Conservation (phyloP, 2,797 vertebrate species). For the Myotis pilosus region DNA sequence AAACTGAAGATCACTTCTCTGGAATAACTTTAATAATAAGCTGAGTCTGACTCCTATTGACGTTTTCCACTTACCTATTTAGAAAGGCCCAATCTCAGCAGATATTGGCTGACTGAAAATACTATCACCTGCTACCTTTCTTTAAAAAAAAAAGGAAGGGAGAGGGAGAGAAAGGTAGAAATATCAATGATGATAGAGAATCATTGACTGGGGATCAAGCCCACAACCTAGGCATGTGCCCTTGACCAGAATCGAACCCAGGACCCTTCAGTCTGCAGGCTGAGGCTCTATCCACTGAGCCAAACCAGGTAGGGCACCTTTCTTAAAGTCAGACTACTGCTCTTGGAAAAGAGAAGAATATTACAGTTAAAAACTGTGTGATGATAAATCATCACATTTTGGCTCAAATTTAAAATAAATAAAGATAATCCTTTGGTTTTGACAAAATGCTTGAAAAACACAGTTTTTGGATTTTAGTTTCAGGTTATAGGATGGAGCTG, state of each 20-base stretch:
- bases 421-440: neutral
- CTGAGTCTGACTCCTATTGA: neutral
- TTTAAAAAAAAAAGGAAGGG: neutral
- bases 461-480: neutral
- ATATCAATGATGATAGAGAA: too few species aligned
- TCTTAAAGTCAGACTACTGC: neutral
- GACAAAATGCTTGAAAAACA: slow-evolving; percentile 24
- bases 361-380: neutral
- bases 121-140: neutral
- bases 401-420: slow-evolving; percentile 42
- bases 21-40: neutral
- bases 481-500: neutral
- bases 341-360: neutral
- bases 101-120: neutral
- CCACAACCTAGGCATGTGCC: too few species aligned
- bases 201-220: too few species aligned
- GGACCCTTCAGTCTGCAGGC: too few species aligned
- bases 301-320: neutral
- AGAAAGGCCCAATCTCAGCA: neutral
- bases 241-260: rapidly evolving
- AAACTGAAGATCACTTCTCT: neutral
- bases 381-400: neutral
- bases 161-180: too few species aligned
- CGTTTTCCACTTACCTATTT: neutral
- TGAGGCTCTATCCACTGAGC: too few species aligned